phyloP scores from a whole-genome alignment of 2,797 vertebrate species.

The Eupleurogrammus muticus region DNA sequence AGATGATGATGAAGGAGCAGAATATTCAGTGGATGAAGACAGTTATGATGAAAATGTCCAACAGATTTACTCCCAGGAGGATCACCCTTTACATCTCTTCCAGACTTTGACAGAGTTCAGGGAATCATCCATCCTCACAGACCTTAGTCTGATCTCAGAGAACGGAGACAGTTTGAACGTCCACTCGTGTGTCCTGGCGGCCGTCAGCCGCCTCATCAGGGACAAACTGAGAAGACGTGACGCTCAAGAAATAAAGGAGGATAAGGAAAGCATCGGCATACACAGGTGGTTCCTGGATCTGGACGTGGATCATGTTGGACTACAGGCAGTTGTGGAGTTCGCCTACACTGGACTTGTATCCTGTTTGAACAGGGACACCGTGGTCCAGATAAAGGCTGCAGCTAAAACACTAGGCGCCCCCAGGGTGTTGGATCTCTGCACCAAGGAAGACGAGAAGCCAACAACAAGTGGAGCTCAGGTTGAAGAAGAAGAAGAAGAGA shows the following conservation, averaged over 20 bases:
- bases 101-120: constrained; percentile 66
- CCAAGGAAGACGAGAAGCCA: constrained; percentile 32
- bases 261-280: not conserved
- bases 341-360: constrained; percentile 79
- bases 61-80: constrained; percentile 47
- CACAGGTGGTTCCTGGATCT: constrained; percentile 44
- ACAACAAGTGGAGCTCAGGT: not conserved
- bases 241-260: not conserved
- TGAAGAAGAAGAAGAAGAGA: constrained; percentile 23
- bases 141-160: constrained; percentile 72
- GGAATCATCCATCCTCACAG: constrained; percentile 71
- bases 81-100: constrained; percentile 66
- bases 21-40: constrained; percentile 17
- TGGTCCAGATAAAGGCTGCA: constrained; percentile 62
- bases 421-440: constrained; percentile 72
- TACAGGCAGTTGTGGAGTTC: constrained; percentile 80
- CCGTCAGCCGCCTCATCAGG: constrained; percentile 72
- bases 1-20: constrained; percentile 42
- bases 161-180: constrained; percentile 52
- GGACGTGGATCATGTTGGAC: constrained; percentile 63
- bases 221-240: constrained; percentile 30
- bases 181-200: constrained; percentile 79
- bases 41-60: constrained; percentile 24
- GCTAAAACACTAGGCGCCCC: constrained; percentile 63
- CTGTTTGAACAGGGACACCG: constrained; percentile 39